These are phyloP conservation scores for Macrotus californicus DNA, from an alignment of 2,113 vertebrate species.

Conservation along the genomic window DNA sequence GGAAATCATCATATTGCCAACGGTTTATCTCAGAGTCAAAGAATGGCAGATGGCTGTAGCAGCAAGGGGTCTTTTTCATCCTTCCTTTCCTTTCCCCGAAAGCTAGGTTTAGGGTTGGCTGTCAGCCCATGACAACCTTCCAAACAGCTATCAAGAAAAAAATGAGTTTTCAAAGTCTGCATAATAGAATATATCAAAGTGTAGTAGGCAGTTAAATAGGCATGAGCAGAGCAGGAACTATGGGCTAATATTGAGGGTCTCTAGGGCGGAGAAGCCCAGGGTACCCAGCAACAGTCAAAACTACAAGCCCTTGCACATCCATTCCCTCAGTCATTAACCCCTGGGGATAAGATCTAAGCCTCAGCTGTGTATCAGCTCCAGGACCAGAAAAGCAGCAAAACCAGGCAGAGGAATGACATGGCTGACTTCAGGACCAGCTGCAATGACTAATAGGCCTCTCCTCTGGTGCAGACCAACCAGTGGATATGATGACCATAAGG, in stretches of 20 bases:
- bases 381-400: neutral
- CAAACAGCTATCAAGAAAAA: constrained; percentile 54
- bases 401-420: neutral
- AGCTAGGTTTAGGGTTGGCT: constrained; percentile 41
- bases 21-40: neutral
- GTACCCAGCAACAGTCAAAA: neutral
- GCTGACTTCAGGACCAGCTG: neutral
- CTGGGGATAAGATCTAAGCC: neutral
- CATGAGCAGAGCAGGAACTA: neutral
- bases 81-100: constrained; percentile 14
- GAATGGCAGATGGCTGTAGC: neutral
- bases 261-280: neutral
- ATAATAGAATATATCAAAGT: neutral
- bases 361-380: neutral
- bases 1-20: constrained; percentile 18
- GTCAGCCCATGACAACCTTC: neutral
- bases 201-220: neutral
- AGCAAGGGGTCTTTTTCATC: neutral
- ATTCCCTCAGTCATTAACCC: neutral
- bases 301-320: neutral
- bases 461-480: neutral
- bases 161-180: constrained; percentile 38
- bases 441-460: neutral
- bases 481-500: neutral
- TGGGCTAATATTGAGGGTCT: neutral